Conservation (phyloP, 2,888 invertebrate genomes). For the Corbicula japonica region DNA sequence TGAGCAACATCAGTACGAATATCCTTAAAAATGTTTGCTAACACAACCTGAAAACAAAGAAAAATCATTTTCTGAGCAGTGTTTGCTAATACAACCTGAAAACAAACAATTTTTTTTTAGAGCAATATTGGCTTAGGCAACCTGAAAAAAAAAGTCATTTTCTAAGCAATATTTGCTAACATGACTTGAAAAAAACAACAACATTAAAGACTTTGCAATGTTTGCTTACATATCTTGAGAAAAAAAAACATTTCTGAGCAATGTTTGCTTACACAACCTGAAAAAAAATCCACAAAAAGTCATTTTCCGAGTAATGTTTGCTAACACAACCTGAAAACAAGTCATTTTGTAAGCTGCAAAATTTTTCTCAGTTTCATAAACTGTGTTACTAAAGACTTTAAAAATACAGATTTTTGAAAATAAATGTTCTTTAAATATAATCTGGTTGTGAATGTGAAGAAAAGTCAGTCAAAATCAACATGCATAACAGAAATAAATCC, state of each 20-base stretch:
- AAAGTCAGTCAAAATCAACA: no score
- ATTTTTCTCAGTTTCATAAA: no score
- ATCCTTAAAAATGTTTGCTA: conserved; percentile 85
- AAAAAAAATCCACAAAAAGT: neutral
- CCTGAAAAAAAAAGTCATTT: neutral
- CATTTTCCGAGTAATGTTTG: neutral
- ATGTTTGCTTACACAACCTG: neutral
- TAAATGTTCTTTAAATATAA: no score
- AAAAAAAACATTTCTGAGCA: neutral
- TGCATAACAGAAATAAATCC: no score
- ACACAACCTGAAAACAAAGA: conserved; percentile 82
- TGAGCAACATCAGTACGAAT: conserved; percentile 83
- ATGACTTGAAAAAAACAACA: neutral
- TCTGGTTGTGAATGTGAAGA: no score
- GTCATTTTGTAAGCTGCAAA: neutral
- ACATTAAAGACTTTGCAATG: neutral
- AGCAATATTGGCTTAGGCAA: no score
- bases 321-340: neutral
- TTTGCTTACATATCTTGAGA: neutral
- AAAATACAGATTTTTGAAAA: no score
- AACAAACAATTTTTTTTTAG: no score
- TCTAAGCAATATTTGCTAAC: neutral
- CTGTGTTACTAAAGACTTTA: no score
- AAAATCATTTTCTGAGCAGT: neutral
- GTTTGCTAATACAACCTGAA: neutral